Base-by-base conservation (phyloP, 2,888 invertebrate species). In the Poecilobothrus nobilitatus region DNA sequence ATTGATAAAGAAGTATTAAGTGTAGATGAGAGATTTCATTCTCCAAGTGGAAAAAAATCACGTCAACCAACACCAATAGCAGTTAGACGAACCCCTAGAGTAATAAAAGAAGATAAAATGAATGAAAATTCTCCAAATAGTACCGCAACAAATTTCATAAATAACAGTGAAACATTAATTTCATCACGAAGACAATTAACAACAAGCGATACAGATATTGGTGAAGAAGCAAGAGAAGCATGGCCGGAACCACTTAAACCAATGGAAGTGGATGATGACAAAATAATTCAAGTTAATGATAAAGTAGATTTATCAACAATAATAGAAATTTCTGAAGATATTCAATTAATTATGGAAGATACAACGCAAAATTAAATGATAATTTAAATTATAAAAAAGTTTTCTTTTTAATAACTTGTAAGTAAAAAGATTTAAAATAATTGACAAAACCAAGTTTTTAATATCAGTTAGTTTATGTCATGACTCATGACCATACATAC, bases 341-440 rank as follows among this genome's bases (percentile, higher is more conserved):
- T 88, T 33, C 84, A 86, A 73, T 78, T 88, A 44, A 83, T 88
- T 9, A 87, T 86, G 67, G 86, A 85, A 68, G 88, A 87, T 61
- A 84, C 85, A 0, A 53, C 37, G 2, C 37, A 37, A 37, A 12
- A 37, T 37, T 37, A 37, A 37, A 1, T 37, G 2, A 37, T 37
- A 10, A 12, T 37, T 5, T 12, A 37, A 37, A 37, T 37, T 10
- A 34, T 34, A 34, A 34, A n/a, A n/a, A n/a, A n/a, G n/a, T n/a
- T n/a, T n/a, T 34, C 8, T 34, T 34, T 34, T 34, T 34, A 34
- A 8, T 7, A 34, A 34, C 34, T 34, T 5, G 34, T 34, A 10
- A 37, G 37, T 27, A 37, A 10, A 37, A 10, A 37, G 8, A 7
- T 37, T 37, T 37, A 8, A 10, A 8, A 2, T 37, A 37, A 37